Conservation (phyloP, 2,113 vertebrate genomes). For the Gnathonemus echidnorhynchus region DNA sequence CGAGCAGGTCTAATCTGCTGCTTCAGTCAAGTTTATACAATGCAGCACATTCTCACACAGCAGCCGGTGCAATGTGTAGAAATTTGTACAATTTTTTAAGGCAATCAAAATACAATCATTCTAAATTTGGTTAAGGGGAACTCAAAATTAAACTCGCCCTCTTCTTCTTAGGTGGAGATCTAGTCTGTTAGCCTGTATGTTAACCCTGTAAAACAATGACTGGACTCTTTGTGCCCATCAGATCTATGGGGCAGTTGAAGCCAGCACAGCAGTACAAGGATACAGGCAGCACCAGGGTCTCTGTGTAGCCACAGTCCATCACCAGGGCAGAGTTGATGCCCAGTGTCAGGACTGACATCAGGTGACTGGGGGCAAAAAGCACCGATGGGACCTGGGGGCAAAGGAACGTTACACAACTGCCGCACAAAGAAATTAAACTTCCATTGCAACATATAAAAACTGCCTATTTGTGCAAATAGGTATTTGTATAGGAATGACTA, state of each 20-base stretch:
- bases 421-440: not conserved
- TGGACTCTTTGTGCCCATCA: not conserved
- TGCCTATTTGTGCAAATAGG: not conserved
- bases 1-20: not conserved
- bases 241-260: not conserved
- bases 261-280: constrained; percentile 55
- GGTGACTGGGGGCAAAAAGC: constrained; percentile 89
- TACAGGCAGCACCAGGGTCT: constrained; percentile 91
- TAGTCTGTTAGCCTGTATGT: not conserved
- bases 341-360: constrained; percentile 90
- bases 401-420: not conserved
- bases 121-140: not conserved
- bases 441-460: not conserved
- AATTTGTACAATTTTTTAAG: not conserved
- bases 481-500: not conserved
- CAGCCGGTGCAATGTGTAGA: not conserved
- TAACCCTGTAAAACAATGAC: not conserved
- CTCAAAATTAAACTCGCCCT: not conserved
- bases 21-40: not conserved
- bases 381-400: constrained; percentile 82
- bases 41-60: not conserved
- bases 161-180: not conserved
- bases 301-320: constrained; percentile 89
- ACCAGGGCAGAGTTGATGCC: constrained; percentile 94
- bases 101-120: not conserved